Conservation (phyloP, 2,888 invertebrate genomes). For the Idaea straminata region DNA sequence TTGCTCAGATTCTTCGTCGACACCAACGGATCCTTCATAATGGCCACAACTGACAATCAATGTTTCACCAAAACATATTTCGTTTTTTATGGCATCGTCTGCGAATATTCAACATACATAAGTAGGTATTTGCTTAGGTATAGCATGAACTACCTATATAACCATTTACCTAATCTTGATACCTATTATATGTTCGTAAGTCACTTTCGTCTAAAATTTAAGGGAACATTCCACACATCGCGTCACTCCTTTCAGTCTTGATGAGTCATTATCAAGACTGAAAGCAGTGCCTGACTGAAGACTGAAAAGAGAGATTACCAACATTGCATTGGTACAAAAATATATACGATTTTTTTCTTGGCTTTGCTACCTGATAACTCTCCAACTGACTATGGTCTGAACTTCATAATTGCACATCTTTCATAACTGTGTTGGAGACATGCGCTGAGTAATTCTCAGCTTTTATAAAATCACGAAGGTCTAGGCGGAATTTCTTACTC, state of each 20-base stretch:
- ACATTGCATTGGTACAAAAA: no score
- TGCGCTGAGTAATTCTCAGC: no score
- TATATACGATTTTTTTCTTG: no score
- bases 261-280: neutral
- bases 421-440: no score
- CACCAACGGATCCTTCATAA: constrained; percentile 49
- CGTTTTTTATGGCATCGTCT: constrained; percentile 72
- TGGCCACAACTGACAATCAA: constrained; percentile 77
- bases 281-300: neutral
- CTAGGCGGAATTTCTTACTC: no score
- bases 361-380: no score
- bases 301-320: no score
- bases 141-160: neutral
- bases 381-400: no score
- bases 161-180: neutral
- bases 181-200: no score
- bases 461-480: no score
- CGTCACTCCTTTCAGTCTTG: neutral
- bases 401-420: no score
- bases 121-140: neutral
- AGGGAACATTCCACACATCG: neutral
- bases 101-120: constrained; percentile 22
- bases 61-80: constrained; percentile 77
- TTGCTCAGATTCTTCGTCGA: constrained; percentile 62
- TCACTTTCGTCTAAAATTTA: neutral